Conservation (phyloP, 2,113 vertebrate species). For the Blennius ocellaris region DNA sequence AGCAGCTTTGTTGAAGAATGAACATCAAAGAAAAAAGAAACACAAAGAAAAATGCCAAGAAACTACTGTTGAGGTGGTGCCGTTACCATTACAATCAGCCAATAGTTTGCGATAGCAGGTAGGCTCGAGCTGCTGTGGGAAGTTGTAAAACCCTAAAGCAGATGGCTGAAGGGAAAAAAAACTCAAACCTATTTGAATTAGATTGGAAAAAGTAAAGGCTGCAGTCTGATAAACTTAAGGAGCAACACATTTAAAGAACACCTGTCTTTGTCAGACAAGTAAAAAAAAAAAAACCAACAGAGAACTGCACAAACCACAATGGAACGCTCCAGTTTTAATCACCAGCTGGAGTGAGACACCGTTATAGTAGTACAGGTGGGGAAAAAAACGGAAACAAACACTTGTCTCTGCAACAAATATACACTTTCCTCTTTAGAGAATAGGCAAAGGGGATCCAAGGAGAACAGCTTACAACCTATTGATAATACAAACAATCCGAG, state of each 20-base stretch:
- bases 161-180: constrained; percentile 36
- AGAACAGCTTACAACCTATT: not conserved
- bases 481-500: not conserved
- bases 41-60: constrained; percentile 32
- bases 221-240: constrained; percentile 13
- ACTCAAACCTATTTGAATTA: constrained; percentile 8
- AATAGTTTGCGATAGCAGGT: constrained; percentile 25
- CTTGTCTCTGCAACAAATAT: constrained; percentile 7
- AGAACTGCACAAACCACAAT: constrained; percentile 17
- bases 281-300: not conserved
- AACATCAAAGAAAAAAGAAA: constrained; percentile 40
- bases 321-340: constrained; percentile 30
- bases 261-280: too few species aligned
- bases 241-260: constrained; percentile 23
- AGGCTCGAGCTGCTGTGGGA: constrained; percentile 32
- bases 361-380: constrained; percentile 18
- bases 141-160: constrained; percentile 53
- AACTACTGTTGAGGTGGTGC: constrained; percentile 30
- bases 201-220: constrained; percentile 14
- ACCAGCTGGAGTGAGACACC: constrained; percentile 7
- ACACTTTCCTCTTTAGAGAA: not conserved
- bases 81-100: constrained; percentile 53
- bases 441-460: not conserved
- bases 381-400: not conserved
- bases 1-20: constrained; percentile 19